phyloP scores from a whole-genome alignment of 2,888 invertebrate species.

The Prosopocoilus inquinatus region DNA sequence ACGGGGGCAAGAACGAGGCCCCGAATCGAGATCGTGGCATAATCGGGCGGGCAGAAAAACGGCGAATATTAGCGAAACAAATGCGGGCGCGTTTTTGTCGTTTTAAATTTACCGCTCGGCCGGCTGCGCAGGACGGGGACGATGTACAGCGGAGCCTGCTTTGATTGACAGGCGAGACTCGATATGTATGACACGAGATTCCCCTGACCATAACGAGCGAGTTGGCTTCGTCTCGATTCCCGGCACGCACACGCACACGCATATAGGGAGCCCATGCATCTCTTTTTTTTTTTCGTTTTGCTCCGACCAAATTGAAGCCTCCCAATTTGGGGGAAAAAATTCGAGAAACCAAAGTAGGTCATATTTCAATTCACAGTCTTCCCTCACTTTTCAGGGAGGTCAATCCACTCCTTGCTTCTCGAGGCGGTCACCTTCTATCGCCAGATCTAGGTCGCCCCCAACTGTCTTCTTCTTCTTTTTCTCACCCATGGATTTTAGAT shows the following conservation, averaged over 20 bases:
- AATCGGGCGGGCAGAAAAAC: constrained; percentile 8
- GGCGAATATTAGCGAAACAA: constrained; percentile 39
- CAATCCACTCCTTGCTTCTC: too few relatives aligned
- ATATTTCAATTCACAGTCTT: too few relatives aligned
- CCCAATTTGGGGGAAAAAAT: too few relatives aligned
- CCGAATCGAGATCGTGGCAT: constrained; percentile 15
- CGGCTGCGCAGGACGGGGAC: constrained; percentile 38
- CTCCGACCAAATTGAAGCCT: too few relatives aligned
- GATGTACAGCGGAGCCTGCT: constrained; percentile 20
- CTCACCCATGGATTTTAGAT: too few relatives aligned
- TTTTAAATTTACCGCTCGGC: constrained; percentile 42
- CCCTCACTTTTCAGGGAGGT: too few relatives aligned
- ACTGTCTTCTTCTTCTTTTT: too few relatives aligned
- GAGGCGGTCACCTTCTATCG: too few relatives aligned
- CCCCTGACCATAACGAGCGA: constrained; percentile 26
- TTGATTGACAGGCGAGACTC: constrained; percentile 42
- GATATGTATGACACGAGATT: constrained; percentile 32
- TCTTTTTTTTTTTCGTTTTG: too few relatives aligned
- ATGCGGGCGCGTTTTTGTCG: constrained; percentile 39
- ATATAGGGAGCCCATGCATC: too few relatives aligned
- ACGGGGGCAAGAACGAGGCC: constrained; percentile 14
- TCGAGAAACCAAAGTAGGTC: too few relatives aligned
- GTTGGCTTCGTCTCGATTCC: constrained; percentile 21
- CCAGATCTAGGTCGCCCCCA: too few relatives aligned
- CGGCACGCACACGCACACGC: constrained; percentile 7